Base-by-base conservation (phyloP, 2,888 invertebrate genomes). In the Drosophila quinaria region DNA sequence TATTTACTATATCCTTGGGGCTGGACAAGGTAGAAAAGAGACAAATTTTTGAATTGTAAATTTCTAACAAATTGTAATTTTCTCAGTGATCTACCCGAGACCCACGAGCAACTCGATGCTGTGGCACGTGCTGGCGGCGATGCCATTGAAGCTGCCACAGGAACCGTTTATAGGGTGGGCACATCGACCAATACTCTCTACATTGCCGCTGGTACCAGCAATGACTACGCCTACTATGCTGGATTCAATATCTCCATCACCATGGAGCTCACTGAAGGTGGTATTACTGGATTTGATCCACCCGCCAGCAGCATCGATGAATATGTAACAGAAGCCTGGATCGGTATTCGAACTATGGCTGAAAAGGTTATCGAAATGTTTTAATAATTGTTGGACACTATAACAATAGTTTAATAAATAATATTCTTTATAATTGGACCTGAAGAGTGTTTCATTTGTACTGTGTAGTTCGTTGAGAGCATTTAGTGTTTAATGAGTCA, bases 1-100 rank as follows among this genome's bases (percentile, higher is more conserved):
- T 95, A 94, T 91, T 91, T 96, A 29, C 89, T 96, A 2, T 95
- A 96, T 84, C 95, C 95, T 0, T 96, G 95, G 95, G 95, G 95
- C 1, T 95, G 94, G 47, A 90, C 91, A 3, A 87, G 94, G 41
- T 94, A 94, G 2, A 90, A 72, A 4, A 9, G 1, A 13, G 0
- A 49, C 0, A 9, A 49, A 2, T 4, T 4, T 39, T 0, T 4
- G 9, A 17, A 1, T 46, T 10, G 0, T 6, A 29, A 33, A 11
- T 9, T 6, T 17, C 8, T 3, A 10, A 3, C 4, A 22, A 22
- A 22, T 22, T 44, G 13, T 17, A 3, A 11, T 29, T 33, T 9
- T 10, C 9, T 29, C n/a, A 92, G 92, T n/a, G 88, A 82, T 44
- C 81, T 94, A 19, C 94, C 94, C 1, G 90, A 91, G 0, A 93